Evolutionary conservation across 2,797 vertebrate genomes (phyloP), one percentile per base, ranked within the genome.

Genomic region (Arrhamphus sclerolepis): DNA sequence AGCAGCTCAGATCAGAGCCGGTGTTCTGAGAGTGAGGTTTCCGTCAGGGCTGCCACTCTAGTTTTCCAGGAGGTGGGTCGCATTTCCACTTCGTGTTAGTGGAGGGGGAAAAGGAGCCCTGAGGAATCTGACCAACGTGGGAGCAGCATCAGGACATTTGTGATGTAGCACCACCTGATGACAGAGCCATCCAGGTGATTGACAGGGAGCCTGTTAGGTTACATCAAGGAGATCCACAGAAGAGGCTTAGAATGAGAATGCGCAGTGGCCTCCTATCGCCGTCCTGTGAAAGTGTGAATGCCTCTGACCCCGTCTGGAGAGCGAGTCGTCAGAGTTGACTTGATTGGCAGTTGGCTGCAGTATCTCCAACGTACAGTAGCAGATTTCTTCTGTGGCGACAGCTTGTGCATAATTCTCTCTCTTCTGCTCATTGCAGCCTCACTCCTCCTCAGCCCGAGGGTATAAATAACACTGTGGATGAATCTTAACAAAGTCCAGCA

Each of bases 391-490:
- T 46, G 47, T 63, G 66, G 66, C n/a, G 65, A 76, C 72, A 78
- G 64, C 60, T 55, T 73, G 66, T 73, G 80, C 75, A 82, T 83
- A 82, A 80, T 80, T 78, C 62, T 50, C 41, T 80, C 59, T 53
- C 66, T 73, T 79, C 70, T 50, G 47, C 62, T 70, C 69, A 28
- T 31, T 68, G 66, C 76, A 68, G 43, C 78, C 66, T 42, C 65
- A 40, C 61, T 72, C 62, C 60, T 75, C 79, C 72, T 63, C 70
- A 72, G 69, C 62, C 51, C n/a, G 7, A 17, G 66, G n/a, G 77
- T 87, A 89, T 80, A 86, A 89, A 87, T 90, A 91, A 81, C 81
- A 57, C 44, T 54, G 78, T 77, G 79, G 79, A 84, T 62, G 68
- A 57, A 79, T 85, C 77, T 77, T 66, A 61, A 65, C 64, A 66